These are phyloP conservation scores for Malurus alboscapulatus DNA, from an alignment of 2,113 vertebrate species.

Conservation along the genomic window DNA sequence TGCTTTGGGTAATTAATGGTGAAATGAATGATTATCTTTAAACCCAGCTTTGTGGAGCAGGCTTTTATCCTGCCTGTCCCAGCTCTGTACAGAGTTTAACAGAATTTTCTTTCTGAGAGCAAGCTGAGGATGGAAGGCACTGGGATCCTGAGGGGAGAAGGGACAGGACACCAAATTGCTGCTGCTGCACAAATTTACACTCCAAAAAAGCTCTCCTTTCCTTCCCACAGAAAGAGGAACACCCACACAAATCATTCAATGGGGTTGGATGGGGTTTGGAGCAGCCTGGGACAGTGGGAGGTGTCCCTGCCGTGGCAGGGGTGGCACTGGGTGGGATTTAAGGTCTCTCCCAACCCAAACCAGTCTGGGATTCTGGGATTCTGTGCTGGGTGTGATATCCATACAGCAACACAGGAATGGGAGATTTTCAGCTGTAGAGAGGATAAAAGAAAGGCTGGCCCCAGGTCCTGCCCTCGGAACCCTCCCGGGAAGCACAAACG, in stretches of 20 bases:
- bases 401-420: fast-evolving
- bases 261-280: not conserved
- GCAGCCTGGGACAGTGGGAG: fast-evolving
- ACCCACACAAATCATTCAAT: fast-evolving
- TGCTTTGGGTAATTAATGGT: not conserved
- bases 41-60: not conserved
- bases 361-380: not conserved
- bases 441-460: not conserved
- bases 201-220: not conserved
- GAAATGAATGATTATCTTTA: not conserved
- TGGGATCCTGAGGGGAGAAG: not conserved
- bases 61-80: not conserved
- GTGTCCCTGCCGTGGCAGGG: not conserved
- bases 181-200: not conserved
- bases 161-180: not conserved
- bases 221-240: not conserved
- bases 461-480: not conserved
- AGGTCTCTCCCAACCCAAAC: not conserved
- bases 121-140: not conserved
- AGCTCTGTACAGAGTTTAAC: not conserved
- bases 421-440: fast-evolving
- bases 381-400: not conserved
- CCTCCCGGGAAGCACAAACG: fast-evolving
- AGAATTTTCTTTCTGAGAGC: not conserved
- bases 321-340: no score